Evolutionary conservation across 2,797 vertebrate genomes (phyloP).

Genomic region (Ataeniobius toweri): DNA sequence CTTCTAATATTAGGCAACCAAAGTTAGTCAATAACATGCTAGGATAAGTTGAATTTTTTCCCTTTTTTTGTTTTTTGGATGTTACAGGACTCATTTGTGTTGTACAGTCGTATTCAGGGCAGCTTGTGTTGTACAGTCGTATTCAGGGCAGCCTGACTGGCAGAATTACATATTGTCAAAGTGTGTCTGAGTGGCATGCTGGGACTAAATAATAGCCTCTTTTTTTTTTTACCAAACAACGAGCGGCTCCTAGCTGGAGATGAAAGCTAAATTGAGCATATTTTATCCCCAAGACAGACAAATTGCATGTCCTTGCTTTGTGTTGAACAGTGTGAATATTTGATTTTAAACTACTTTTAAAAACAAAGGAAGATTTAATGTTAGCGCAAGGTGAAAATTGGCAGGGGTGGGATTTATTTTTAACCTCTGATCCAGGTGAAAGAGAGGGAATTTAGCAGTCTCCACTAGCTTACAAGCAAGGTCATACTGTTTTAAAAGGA

Average conservation of each 20-base stretch:
- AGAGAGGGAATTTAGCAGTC: neutral
- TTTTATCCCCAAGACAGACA: constrained; percentile 25
- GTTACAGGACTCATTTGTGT: neutral
- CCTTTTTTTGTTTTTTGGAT: neutral
- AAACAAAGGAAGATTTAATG: constrained; percentile 35
- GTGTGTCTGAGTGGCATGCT: constrained; percentile 33
- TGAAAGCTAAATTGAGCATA: constrained; percentile 38
- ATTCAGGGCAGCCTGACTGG: constrained; percentile 18
- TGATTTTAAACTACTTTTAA: constrained; percentile 19
- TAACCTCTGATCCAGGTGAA: constrained; percentile 31
- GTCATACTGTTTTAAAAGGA: neutral
- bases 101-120: constrained; percentile 6
- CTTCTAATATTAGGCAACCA: neutral
- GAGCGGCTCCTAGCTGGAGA: constrained; percentile 30
- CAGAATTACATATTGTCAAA: constrained; percentile 48
- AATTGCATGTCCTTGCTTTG: constrained; percentile 46
- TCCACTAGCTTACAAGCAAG: constrained; percentile 18
- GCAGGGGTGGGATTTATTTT: constrained; percentile 18
- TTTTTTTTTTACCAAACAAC: constrained; percentile 22
- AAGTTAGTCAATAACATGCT: neutral
- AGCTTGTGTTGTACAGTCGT: neutral
- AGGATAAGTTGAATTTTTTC: neutral
- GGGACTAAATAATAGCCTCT: constrained; percentile 51
- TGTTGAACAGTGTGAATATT: constrained; percentile 14
- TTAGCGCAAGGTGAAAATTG: constrained; percentile 3